Base-by-base conservation (phyloP, 2,113 vertebrate genomes). In the Aphyosemion australe region DNA sequence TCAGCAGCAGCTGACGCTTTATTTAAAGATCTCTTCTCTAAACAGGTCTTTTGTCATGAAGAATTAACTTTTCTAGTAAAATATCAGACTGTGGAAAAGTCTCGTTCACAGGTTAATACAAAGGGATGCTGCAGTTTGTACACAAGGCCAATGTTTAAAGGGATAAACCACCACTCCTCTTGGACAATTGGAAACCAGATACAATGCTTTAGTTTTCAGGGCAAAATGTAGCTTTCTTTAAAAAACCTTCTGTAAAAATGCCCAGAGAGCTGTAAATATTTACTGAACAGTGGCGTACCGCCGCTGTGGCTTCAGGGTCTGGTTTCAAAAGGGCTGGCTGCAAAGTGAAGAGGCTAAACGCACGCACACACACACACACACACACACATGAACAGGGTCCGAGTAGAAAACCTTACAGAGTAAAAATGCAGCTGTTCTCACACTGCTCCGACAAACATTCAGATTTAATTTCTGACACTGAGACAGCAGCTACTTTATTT, bases 241-340 rank as follows among this genome's bases (percentile, higher is more conserved):
- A 19, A 18, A 63, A 60, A 34, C 56, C 42, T 60, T 37, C 15
- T 7, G 55, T 50, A 26, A 64, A 72, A 43, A 37, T 8, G 0
- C 62, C 61, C 12, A 46, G 45, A 73, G 31, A 65, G 69, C 34
- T 57, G 78, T 72, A 61, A 67, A 74, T 74, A 77, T 74, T 80
- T 75, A 71, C 53, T 63, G 56, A 68, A 73, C 18, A 31, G 63
- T 65, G 54, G 69, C 2, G 19, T 45, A 55, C 54, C 43, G 34
- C 53, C 15, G 12, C 43, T 69, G 65, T 34, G 60, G 52, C 50
- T 79, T 61, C 47, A 52, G 82, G 64, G 53, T 82, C 66, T 54
- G 54, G 26, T 81, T 84, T 82, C 61, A 69, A 57, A 78, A 42
- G 42, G 32, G 14, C 20, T 32, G 43, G 37, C 32, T 51, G 55